Evolutionary conservation across 1,140 invertebrate species (phyloP).

Genomic region (Caenorhabditis inopinata): DNA sequence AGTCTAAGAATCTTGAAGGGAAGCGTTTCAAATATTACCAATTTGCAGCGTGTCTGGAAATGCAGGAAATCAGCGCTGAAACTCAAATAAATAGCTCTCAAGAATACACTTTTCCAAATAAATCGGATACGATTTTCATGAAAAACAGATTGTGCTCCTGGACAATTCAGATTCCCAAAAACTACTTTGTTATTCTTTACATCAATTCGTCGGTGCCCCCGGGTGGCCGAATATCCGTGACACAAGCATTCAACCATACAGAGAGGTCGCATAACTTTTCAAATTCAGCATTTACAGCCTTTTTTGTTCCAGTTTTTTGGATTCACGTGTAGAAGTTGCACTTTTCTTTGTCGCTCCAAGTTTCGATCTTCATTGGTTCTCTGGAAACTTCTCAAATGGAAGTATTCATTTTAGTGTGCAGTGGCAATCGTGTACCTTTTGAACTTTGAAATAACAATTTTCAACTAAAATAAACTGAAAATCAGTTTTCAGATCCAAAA

Average conservation of each 20-base stretch:
- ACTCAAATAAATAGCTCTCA: not conserved
- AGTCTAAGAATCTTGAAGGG: too few relatives aligned
- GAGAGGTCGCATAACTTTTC: not conserved
- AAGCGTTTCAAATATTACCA: not conserved
- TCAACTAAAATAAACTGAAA: too few relatives aligned
- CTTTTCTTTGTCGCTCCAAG: not conserved
- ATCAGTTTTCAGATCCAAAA: not conserved
- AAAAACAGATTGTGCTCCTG: not conserved
- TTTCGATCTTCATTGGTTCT: not conserved
- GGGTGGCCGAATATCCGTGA: not conserved
- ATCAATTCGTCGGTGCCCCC: not conserved
- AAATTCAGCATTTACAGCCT: not conserved
- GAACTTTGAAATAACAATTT: too few relatives aligned
- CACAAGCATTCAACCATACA: not conserved
- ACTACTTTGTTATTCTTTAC: constrained; percentile 10
- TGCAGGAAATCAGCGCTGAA: not conserved
- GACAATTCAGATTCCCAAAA: not conserved
- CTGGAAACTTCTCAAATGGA: not conserved
- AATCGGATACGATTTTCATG: not conserved
- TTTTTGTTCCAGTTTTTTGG: not conserved
- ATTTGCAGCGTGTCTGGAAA: not conserved
- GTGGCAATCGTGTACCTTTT: not conserved
- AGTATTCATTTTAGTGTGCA: not conserved
- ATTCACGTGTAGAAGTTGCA: not conserved
- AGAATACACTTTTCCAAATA: not conserved